phyloP scores from a whole-genome alignment of 2,888 invertebrate genomes.

The Ophonus ardosiacus region DNA sequence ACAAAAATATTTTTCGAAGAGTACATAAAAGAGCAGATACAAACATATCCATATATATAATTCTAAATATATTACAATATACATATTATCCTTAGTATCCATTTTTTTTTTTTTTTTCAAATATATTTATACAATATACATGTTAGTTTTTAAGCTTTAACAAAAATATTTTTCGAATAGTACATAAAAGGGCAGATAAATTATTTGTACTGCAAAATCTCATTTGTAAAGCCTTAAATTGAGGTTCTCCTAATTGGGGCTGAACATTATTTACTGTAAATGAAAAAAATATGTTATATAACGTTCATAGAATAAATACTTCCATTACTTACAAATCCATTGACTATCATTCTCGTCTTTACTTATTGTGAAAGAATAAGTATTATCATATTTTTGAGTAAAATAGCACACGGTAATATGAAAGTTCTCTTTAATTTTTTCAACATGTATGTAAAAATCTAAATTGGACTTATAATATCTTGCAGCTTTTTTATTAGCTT shows the following conservation, averaged over 20 bases:
- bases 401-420: constrained; percentile 29
- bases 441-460: constrained; percentile 30
- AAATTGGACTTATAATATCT: constrained; percentile 40
- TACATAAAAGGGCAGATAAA: constrained; percentile 28
- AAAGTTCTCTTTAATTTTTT: not conserved
- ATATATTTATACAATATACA: no score
- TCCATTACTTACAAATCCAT: constrained; percentile 42
- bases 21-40: constrained; percentile 21
- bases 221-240: constrained; percentile 12
- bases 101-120: no score
- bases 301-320: not conserved
- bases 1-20: constrained; percentile 42
- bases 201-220: constrained; percentile 32
- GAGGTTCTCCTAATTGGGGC: constrained; percentile 19
- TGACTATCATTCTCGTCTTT: constrained; percentile 26
- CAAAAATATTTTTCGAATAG: constrained; percentile 45
- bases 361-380: constrained; percentile 29
- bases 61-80: not conserved
- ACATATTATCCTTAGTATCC: not conserved
- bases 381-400: constrained; percentile 50
- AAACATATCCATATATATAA: constrained; percentile 8
- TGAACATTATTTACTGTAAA: constrained; percentile 42
- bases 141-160: no score
- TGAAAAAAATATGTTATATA: not conserved
- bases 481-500: constrained; percentile 29